Evolutionary conservation across 1,140 invertebrate species (phyloP), one percentile per base, ranked within the genome.

Genomic region (Ceratoteleas bidentatus): DNA sequence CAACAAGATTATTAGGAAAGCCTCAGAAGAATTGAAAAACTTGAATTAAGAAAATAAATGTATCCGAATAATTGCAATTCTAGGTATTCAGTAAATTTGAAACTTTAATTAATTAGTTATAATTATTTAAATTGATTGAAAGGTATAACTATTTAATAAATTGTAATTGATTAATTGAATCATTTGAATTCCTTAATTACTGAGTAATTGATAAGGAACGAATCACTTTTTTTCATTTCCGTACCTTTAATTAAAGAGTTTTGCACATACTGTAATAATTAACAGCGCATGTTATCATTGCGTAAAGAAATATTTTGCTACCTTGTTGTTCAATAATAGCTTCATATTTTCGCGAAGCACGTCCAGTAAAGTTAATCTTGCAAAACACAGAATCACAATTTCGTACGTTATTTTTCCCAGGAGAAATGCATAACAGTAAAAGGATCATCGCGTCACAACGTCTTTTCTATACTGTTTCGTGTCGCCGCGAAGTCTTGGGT

Each of bases 391-490:
- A 15, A 49, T 13, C 47, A 13, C 11, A 47, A 32, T 58, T 74
- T 74, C 16, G 53, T 57, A 50, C 36, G 47, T 45, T 61, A 49
- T 61, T 61, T 56, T 56, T 56, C 14, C 15, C 13, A 3, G 3
- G 6, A 62, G 56, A 56, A 56, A 56, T 49, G 16, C 34, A 52
- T 54, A 57, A 57, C 45, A 24, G 52, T 64, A 45, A 66, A 76
- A 52, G 32, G 36, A 77, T 64, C 40, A 64, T 78, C 13, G 6
- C 60, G 43, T 38, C 60, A 47, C 52, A 61, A 57, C 45, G 50
- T 73, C 40, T 61, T 54, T 52, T 68, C 54, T 58, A 65, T 52
- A 68, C 54, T 66, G 33, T 53, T 64, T 33, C 40, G 54, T 57
- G 57, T 58, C 49, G 49, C 34, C 52, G 52, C 54, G 10, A 15